Conservation (phyloP, 2,113 vertebrate genomes). For the Antechinus stuartii region DNA sequence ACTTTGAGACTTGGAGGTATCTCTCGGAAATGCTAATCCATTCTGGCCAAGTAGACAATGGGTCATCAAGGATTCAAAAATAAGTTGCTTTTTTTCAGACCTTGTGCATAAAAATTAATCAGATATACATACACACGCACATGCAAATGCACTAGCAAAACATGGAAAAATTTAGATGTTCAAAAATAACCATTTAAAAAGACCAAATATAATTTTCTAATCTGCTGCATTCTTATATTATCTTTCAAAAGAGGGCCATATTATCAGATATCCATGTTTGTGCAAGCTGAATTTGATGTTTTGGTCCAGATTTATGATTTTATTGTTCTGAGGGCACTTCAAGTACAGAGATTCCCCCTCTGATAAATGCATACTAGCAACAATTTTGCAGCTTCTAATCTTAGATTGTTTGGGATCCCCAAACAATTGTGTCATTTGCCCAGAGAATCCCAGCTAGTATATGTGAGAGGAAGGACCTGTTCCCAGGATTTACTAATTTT, state of each 20-base stretch:
- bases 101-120: conserved; percentile 14
- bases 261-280: not conserved
- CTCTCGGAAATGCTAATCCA: conserved; percentile 26
- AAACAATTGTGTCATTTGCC: not conserved
- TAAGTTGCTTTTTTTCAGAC: not conserved
- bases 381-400: not conserved
- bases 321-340: not conserved
- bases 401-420: not conserved
- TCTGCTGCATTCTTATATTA: not conserved
- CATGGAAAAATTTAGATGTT: not conserved
- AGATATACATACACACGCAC: not conserved
- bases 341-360: not conserved
- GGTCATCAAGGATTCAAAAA: not conserved
- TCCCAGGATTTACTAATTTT: not conserved
- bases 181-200: conserved; percentile 15
- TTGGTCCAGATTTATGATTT: not conserved
- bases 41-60: not conserved
- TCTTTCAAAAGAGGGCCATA: not conserved
- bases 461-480: not conserved
- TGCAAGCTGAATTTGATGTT: not conserved
- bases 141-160: conserved; percentile 13
- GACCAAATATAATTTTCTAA: conserved; percentile 43
- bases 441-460: not conserved
- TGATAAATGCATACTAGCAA: not conserved
- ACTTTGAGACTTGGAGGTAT: not conserved